phyloP scores from a whole-genome alignment of 1,140 invertebrate genomes.

The Drosophila triauraria region DNA sequence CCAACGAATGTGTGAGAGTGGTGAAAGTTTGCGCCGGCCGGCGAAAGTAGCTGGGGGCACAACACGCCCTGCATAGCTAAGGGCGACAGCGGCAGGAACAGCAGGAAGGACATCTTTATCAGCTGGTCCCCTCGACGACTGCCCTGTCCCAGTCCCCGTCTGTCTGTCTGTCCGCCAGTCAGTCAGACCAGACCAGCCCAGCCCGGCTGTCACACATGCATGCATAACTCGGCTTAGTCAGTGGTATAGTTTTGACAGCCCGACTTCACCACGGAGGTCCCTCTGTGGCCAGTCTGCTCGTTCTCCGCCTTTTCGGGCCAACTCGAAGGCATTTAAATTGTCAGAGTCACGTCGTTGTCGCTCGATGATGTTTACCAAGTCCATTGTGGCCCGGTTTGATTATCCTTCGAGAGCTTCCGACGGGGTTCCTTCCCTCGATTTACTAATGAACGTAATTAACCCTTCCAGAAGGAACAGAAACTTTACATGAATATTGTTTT shows the following conservation, averaged over 20 bases:
- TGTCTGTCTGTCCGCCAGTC: slow-evolving; percentile 5
- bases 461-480: slow-evolving; percentile 10
- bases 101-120: slow-evolving; percentile 80
- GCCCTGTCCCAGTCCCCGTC: not conserved
- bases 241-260: slow-evolving; percentile 74
- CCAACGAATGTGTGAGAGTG: slow-evolving; percentile 60
- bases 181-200: slow-evolving; percentile 3
- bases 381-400: slow-evolving; percentile 65
- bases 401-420: slow-evolving; percentile 29
- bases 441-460: slow-evolving; percentile 53
- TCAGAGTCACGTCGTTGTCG: slow-evolving; percentile 63
- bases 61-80: slow-evolving; percentile 71
- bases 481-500: not conserved
- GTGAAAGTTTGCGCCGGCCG: slow-evolving; percentile 72
- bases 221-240: slow-evolving; percentile 77
- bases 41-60: slow-evolving; percentile 70
- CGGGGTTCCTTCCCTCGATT: slow-evolving; percentile 2
- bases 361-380: slow-evolving; percentile 68
- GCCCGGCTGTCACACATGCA: slow-evolving; percentile 25
- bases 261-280: slow-evolving; percentile 41
- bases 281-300: slow-evolving; percentile 1
- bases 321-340: slow-evolving; percentile 64
- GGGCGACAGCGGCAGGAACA: slow-evolving; percentile 26
- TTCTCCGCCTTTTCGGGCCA: slow-evolving; percentile 1
- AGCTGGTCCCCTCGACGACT: slow-evolving; percentile 22